phyloP scores from a whole-genome alignment of 1,140 invertebrate species.

The Andricus grossulariae region DNA sequence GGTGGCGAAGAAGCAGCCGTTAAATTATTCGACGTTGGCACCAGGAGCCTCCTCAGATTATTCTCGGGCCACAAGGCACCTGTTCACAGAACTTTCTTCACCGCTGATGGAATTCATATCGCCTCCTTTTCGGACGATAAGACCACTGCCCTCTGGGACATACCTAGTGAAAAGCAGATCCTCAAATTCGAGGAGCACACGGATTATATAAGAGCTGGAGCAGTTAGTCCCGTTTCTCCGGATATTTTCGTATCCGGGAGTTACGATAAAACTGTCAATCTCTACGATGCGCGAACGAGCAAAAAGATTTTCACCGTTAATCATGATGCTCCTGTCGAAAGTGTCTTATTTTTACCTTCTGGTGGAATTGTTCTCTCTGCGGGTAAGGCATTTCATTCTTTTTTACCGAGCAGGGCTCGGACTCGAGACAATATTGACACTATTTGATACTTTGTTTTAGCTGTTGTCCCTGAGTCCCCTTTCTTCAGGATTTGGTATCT shows the following conservation, averaged over 20 bases:
- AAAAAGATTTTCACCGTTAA: slow-evolving; percentile 85
- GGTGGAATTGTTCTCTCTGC: slow-evolving; percentile 94
- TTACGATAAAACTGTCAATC: slow-evolving; percentile 94
- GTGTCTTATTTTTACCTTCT: slow-evolving; percentile 90
- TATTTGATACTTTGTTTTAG: too few species aligned
- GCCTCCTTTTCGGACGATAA: slow-evolving; percentile 97
- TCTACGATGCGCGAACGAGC: slow-evolving; percentile 90
- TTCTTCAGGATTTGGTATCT: too few species aligned
- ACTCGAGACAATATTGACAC: too few species aligned
- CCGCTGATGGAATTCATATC: slow-evolving; percentile 85
- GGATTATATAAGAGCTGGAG: slow-evolving; percentile 90
- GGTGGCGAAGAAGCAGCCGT: slow-evolving; percentile 93
- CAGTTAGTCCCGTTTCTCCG: slow-evolving; percentile 84
- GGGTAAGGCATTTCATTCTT: slow-evolving; percentile 72
- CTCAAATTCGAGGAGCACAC: slow-evolving; percentile 83
- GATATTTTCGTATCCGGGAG: slow-evolving; percentile 90
- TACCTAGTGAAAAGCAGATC: slow-evolving; percentile 86
- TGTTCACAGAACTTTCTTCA: slow-evolving; percentile 91
- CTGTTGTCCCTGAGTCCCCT: too few species aligned
- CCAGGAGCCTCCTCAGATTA: slow-evolving; percentile 84
- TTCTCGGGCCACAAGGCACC: slow-evolving; percentile 76
- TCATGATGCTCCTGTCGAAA: slow-evolving; percentile 94
- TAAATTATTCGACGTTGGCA: slow-evolving; percentile 91
- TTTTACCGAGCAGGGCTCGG: too few species aligned
- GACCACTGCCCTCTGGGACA: slow-evolving; percentile 91